Base-by-base conservation (phyloP, 2,797 vertebrate genomes). In the Pachyuromys duprasi region DNA sequence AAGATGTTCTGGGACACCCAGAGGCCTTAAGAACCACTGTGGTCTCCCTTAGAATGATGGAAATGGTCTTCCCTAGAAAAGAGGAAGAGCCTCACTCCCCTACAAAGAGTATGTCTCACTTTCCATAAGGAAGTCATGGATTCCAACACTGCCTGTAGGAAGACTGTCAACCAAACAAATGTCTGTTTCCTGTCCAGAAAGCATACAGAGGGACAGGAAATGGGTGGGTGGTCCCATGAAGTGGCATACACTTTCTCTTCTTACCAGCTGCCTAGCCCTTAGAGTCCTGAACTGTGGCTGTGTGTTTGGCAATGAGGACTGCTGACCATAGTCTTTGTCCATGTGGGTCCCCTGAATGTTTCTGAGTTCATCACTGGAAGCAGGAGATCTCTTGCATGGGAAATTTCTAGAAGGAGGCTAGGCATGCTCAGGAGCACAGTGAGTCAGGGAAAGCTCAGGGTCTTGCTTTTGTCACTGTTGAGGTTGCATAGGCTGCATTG, bases 301-400 rank as follows among this genome's bases (percentile, higher is more conserved):
- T 1, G 9, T 1, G 0, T 55, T 2, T 22, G 55, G 36, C 6
- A 11, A 18, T 0, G 0, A 14, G 12, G 39, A 75, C 4, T 0
- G 22, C 45, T 42, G 28, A n/a, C 11, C 24, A 42, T 4, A 13
- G 39, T 69, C 13, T 12, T 24, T 36, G 13, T 11, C 26, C 8
- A 0, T 18, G 1, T 1, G 0, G 3, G 11, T 20, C 3, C 55
- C 42, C 17, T 0, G 1, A 7, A 0, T 18, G 4, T 6, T n/a
- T 12, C 57, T 31, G 14, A 83, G n/a, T 49, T 0, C 6, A 39
- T 24, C 28, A 1, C 55, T 3, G 8, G 39, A 7, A 24, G 12
- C 1, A 36, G 11, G 36, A 36, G 9, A 12, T 1, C 1, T 2
- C 22, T 26, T 36, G 17, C 20, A 31, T 20, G 4, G 20, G 31